Base-by-base conservation (phyloP, 2,888 invertebrate genomes). In the Leucania comma region DNA sequence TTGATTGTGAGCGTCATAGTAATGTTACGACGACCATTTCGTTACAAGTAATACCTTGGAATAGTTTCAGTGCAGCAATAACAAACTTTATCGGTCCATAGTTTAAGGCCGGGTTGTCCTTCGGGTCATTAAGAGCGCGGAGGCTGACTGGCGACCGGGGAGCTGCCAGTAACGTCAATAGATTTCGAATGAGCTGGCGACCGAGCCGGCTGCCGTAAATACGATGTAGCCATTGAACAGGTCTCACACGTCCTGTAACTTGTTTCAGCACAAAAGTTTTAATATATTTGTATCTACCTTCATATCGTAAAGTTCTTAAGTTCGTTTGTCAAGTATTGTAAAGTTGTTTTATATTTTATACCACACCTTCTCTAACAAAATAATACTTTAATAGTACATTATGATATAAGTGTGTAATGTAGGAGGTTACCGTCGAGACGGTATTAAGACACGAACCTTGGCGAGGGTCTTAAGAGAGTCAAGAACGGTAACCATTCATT, bases 81-180 rank as follows among this genome's bases (percentile, higher is more conserved):
- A 48, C n/a, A 46, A 32, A 29, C 60, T 60, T 60, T n/a, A 60
- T 46, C 26, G 8, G 60, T 29, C 20, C 12, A 46, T 46, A 60
- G 59, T 60, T 46, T 20, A 22, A 29, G 14, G 17, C 8, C 48
- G 48, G 60, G 29, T n/a, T 29, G 29, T 29, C 46, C 60, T 48
- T 22, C 4, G 22, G 17, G 29, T 46, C 46, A 29, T 14, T 46
- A 29, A n/a, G 5, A 48, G 29, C n/a, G n/a, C 29, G 60, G 22
- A 48, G 48, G 17, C 22, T 22, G 20, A 8, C n/a, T n/a, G 29
- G 26, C 6, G 46, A 8, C 26, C n/a, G 46, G 42, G 4, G 42
- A 42, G 20, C 42, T 5, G 20, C 42, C 5, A 42, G 6, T 6
- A 0, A 20, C n/a, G n/a, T 9, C 46, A 17, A n/a, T 46, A 8